Conservation (phyloP, 2,797 vertebrate species). For the Lophotriccus pileatus region DNA sequence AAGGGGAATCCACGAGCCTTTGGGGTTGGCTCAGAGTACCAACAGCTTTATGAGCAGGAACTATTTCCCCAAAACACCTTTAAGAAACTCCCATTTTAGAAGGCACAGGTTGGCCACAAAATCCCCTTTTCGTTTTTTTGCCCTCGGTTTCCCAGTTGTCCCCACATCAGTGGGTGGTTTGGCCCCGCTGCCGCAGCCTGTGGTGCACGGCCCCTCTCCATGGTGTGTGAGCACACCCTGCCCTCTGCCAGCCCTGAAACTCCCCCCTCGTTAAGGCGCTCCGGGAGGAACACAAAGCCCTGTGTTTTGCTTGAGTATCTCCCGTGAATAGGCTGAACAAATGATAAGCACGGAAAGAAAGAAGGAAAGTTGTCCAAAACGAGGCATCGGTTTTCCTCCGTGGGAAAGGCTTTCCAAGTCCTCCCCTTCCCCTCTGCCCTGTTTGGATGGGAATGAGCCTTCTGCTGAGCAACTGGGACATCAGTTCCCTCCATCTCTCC, state of each 20-base stretch:
- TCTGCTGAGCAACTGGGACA: not conserved
- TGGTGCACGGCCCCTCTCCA: not conserved
- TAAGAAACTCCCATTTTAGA: not conserved
- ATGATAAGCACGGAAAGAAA: slow-evolving; percentile 20
- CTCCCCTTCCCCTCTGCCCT: slow-evolving; percentile 36
- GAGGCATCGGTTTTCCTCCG: slow-evolving; percentile 22
- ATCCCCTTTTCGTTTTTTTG: not conserved
- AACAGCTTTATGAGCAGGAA: not conserved
- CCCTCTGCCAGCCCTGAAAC: not conserved
- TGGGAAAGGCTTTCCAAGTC: slow-evolving; percentile 50
- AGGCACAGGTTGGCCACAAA: rapidly evolving
- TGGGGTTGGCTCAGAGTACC: not conserved
- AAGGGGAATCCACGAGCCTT: not conserved
- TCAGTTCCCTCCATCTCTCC: not conserved
- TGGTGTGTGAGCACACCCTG: slow-evolving; percentile 22
- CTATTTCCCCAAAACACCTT: not conserved
- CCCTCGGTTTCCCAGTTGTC: not conserved
- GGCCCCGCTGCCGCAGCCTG: not conserved
- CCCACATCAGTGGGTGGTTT: rapidly evolving
- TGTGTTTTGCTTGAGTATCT: slow-evolving; percentile 47
- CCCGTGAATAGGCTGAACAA: slow-evolving; percentile 55
- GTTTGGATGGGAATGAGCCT: slow-evolving; percentile 24
- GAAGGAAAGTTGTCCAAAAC: slow-evolving; percentile 22
- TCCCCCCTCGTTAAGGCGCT: slow-evolving; percentile 42
- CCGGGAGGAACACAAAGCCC: slow-evolving; percentile 10